These are phyloP conservation scores for Xiphorhynchus erythropygius DNA, from an alignment of 2,797 vertebrate genomes.

Conservation along the genomic window DNA sequence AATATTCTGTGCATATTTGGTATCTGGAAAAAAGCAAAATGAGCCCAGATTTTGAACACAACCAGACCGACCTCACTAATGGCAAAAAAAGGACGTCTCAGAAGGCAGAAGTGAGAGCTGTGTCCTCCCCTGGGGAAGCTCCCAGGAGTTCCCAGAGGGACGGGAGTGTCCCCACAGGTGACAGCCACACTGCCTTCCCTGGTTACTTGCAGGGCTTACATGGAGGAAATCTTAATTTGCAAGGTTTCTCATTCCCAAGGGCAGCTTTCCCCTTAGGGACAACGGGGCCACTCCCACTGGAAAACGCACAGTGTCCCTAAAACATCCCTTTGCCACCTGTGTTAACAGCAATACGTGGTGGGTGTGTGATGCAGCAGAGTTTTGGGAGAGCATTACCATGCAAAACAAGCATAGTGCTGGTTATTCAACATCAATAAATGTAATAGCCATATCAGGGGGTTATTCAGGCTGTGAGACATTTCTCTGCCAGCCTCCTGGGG, in stretches of 20 bases:
- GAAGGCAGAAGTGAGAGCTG: not conserved
- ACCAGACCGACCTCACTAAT: not conserved
- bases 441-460: not conserved
- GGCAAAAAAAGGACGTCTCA: not conserved
- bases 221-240: not conserved
- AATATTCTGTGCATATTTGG: too few species aligned
- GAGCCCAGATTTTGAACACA: not conserved
- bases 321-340: not conserved
- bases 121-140: not conserved
- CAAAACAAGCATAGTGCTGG: not conserved
- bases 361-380: rapidly evolving
- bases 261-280: not conserved
- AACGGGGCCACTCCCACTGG: rapidly evolving
- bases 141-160: not conserved
- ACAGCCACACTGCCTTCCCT: not conserved
- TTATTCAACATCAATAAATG: not conserved
- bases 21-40: not conserved
- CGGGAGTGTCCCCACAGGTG: rapidly evolving
- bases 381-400: not conserved
- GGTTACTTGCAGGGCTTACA: not conserved
- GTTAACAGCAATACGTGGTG: rapidly evolving
- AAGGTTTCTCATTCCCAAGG: not conserved
- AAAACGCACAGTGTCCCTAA: not conserved
- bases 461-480: not conserved
- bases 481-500: not conserved